phyloP scores from a whole-genome alignment of 2,888 invertebrate genomes.

The Adelphocoris suturalis region DNA sequence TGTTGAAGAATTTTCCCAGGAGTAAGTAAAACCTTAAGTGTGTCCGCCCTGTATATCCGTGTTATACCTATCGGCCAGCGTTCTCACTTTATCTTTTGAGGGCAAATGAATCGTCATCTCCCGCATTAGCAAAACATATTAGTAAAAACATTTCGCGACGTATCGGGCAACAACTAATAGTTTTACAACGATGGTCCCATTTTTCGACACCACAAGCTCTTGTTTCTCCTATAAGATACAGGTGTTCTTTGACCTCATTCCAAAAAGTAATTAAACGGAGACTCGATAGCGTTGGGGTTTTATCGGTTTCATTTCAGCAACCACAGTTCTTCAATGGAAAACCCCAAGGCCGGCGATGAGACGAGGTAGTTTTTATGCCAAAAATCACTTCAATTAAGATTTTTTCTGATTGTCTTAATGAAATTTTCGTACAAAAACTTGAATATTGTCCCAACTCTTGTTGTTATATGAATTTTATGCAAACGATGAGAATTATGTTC shows the following conservation, averaged over 20 bases:
- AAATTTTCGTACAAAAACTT: too few relatives aligned
- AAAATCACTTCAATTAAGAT: too few relatives aligned
- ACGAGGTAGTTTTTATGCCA: too few relatives aligned
- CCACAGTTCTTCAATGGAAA: not conserved
- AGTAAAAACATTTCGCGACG: not conserved
- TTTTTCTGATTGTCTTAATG: too few relatives aligned
- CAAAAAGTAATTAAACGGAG: not conserved
- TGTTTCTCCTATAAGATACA: not conserved
- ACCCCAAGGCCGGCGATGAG: not conserved
- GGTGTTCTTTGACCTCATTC: slow-evolving; percentile 5
- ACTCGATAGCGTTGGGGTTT: not conserved
- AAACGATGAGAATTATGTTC: too few relatives aligned
- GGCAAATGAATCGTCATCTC: not conserved
- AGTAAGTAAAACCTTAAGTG: too few relatives aligned
- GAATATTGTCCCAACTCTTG: too few relatives aligned
- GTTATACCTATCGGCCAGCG: not conserved
- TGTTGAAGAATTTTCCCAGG: too few relatives aligned
- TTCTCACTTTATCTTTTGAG: not conserved
- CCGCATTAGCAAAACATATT: not conserved
- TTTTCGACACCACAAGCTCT: not conserved
- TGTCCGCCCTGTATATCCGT: not conserved
- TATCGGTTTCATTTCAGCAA: slow-evolving; percentile 17
- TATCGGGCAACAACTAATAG: not conserved
- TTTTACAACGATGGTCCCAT: slow-evolving; percentile 2
- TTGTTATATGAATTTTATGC: too few relatives aligned